A percentile compares a stretch with the other conserved stretches of the same genome.
phyloP scores from a whole-genome alignment of 2,888 invertebrate genomes.

The Tuta absoluta region DNA sequence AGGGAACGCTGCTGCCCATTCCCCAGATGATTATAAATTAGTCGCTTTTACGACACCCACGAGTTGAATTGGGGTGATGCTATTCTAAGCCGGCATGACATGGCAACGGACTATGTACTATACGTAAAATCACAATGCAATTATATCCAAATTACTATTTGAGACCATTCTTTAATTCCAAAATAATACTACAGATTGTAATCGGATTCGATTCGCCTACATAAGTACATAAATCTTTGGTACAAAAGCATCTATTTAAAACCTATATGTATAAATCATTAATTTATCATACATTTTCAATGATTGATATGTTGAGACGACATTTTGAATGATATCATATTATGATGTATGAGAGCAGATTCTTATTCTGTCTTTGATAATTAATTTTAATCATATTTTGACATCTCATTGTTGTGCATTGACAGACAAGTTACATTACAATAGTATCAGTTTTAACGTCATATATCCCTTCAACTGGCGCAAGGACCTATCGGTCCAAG shows the following conservation, averaged over 20 bases:
- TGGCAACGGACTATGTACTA: too few relatives aligned
- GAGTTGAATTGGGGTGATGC: too few relatives aligned
- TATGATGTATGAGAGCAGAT: neutral
- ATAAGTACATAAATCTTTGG: neutral
- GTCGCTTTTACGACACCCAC: too few relatives aligned
- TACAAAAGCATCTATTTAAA: conserved; percentile 10
- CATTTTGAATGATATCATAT: conserved; percentile 12
- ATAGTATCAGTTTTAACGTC: neutral
- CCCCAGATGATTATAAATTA: too few relatives aligned
- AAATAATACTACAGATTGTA: neutral
- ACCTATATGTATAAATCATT: neutral
- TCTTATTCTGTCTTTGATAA: conserved; percentile 15
- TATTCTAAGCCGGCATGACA: too few relatives aligned
- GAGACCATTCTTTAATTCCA: neutral
- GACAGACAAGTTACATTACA: neutral
- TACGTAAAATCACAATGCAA: neutral
- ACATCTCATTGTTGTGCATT: neutral
- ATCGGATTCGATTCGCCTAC: conserved; percentile 15
- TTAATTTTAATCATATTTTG: conserved; percentile 23
- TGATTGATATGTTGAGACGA: neutral
- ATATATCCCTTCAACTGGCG: neutral
- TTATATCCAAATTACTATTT: neutral
- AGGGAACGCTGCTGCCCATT: too few relatives aligned
- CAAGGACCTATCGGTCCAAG: too few relatives aligned
- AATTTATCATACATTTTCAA: conserved; percentile 16